phyloP scores from a whole-genome alignment of 2,113 vertebrate species.

The Axis porcinus region DNA sequence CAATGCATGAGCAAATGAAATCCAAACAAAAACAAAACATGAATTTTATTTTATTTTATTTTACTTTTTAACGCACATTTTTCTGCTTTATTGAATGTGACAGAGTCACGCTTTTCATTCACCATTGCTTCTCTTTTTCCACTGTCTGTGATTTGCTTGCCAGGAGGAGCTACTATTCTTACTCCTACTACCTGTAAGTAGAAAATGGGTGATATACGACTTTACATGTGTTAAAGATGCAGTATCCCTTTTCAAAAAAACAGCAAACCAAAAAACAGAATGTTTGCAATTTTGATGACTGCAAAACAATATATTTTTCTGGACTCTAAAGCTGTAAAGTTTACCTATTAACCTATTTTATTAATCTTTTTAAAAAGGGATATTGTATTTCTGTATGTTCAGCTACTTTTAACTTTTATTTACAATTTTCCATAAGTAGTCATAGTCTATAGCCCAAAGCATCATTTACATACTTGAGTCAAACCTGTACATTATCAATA shows the following conservation, averaged over 20 bases:
- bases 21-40: constrained; percentile 80
- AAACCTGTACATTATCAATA: constrained; percentile 35
- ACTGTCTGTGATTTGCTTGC: constrained; percentile 99
- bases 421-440: constrained; percentile 61
- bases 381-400: constrained; percentile 83
- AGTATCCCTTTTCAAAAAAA: constrained; percentile 98
- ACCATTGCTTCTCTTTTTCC: constrained; percentile 97
- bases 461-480: constrained; percentile 71
- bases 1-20: constrained; percentile 85
- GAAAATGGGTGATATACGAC: constrained; percentile 88
- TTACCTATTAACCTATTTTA: constrained; percentile 23
- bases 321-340: constrained; percentile 56
- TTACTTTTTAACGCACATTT: constrained; percentile 82
- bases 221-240: constrained; percentile 94
- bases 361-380: constrained; percentile 83
- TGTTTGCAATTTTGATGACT: constrained; percentile 54
- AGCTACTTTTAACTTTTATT: constrained; percentile 75
- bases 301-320: background rate
- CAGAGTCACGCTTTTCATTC: constrained; percentile 96
- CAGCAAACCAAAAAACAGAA: constrained; percentile 42
- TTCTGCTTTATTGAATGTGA: constrained; percentile 93
- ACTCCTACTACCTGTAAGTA: constrained; percentile 99
- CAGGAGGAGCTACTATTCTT: constrained; percentile 99
- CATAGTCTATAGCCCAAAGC: constrained; percentile 63
- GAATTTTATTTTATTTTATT: constrained; percentile 78